Evolutionary conservation across 2,113 vertebrate genomes (phyloP).

Genomic region (Loxodonta africana): DNA sequence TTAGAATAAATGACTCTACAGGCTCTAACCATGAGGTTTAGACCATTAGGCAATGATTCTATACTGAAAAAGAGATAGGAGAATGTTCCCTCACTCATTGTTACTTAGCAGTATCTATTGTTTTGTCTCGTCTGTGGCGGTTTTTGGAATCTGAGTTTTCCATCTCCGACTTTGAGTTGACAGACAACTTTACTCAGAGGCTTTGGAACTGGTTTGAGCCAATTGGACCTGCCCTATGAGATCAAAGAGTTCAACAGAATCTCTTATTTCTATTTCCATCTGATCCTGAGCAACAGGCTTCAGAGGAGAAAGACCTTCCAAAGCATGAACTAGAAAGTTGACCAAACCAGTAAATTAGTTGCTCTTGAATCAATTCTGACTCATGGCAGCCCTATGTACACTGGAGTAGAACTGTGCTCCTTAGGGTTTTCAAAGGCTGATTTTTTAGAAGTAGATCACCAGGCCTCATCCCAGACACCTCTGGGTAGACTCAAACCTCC

Average conservation of each 20-base stretch:
- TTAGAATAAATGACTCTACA: slow-evolving; percentile 75
- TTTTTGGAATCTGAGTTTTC: slow-evolving; percentile 50
- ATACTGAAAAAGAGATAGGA: slow-evolving; percentile 61
- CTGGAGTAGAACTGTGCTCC: background rate
- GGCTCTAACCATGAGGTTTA: slow-evolving; percentile 73
- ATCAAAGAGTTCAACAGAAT: background rate
- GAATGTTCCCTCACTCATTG: background rate
- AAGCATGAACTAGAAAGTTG: background rate
- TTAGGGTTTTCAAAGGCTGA: background rate
- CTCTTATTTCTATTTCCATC: slow-evolving; percentile 56
- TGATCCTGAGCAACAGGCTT: background rate
- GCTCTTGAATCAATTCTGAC: background rate
- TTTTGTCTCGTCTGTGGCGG: background rate
- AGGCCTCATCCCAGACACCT: background rate
- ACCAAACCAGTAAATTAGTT: background rate
- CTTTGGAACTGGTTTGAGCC: background rate
- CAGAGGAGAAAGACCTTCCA: slow-evolving; percentile 2
- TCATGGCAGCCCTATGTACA: background rate
- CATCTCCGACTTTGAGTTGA: slow-evolving; percentile 42
- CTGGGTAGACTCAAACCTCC: background rate
- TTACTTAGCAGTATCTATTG: background rate
- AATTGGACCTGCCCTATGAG: background rate
- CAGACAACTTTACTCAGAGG: slow-evolving; percentile 45
- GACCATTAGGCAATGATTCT: slow-evolving; percentile 70
- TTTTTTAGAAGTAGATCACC: background rate